Base-by-base conservation (phyloP, 2,797 vertebrate species). In the Sciaenops ocellatus region DNA sequence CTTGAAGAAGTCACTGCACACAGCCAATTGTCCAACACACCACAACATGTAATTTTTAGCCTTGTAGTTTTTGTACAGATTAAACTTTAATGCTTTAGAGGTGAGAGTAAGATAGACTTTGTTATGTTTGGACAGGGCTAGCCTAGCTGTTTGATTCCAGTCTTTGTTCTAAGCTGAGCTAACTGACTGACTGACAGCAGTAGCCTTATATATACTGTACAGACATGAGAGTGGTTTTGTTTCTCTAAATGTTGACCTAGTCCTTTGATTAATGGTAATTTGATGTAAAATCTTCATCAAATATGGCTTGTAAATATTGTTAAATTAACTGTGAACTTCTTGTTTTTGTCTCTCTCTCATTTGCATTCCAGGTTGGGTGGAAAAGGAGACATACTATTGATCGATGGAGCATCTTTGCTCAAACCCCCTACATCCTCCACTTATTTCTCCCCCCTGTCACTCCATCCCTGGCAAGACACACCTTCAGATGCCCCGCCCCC, bases 361-460 rank as follows among this genome's bases (percentile, higher is more conserved):
- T 78, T 79, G 18, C 78, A 9, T 63, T 89, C 48, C 92, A 96
- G 95, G 95, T 89, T 96, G 95, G 95, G 95, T 96, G 94, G 95
- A 96, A 78, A 95, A 17, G 90, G 95, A 96, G 91, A 96, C 96
- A 41, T 96, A 96, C 87, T 96, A 96, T 95, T 96, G 95, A 96
- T 95, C 89, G 28, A 91, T 30, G 78, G 91, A 88, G 83, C 88
- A 61, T 90, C 90, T 92, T 86, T 78, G 92, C 90, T 93, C 93
- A 73, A 88, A 72, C 73, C 87, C 92, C 89, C 82, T 74, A 80
- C 92, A 92, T 93, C 87, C 86, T 90, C 88, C 93, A 93, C 91
- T 91, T 90, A 90, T 92, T 93, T 91, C 85, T 85, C 84, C 89
- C 75, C 78, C 73, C 64, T 38, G 55, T 85, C 91, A 89, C 87